phyloP scores from a whole-genome alignment of 2,113 vertebrate genomes.

The Prinia subflava region DNA sequence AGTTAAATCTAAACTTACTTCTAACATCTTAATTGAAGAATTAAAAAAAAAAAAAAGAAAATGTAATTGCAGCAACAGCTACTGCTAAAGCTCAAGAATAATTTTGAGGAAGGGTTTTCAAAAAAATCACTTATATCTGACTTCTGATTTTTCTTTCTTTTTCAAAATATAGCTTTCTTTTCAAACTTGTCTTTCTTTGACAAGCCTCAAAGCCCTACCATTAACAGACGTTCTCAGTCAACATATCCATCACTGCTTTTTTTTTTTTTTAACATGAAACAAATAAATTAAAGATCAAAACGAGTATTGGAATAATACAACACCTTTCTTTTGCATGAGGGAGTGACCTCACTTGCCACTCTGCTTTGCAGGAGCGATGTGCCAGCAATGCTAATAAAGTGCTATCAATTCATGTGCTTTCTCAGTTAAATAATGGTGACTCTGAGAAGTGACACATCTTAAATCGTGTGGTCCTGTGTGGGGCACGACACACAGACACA shows the following conservation, averaged over 20 bases:
- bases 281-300: slow-evolving; percentile 65
- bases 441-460: background rate
- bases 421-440: slow-evolving; percentile 23
- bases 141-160: slow-evolving; percentile 4
- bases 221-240: background rate
- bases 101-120: background rate
- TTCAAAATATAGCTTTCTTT: background rate
- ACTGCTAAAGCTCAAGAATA: background rate
- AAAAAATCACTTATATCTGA: background rate
- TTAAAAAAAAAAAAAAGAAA: background rate
- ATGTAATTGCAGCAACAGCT: background rate
- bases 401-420: slow-evolving; percentile 5
- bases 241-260: background rate
- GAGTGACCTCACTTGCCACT: slow-evolving; percentile 24
- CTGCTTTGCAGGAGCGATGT: background rate
- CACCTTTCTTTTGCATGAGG: slow-evolving; percentile 21
- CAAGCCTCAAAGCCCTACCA: background rate
- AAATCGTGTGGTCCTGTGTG: background rate
- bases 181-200: background rate
- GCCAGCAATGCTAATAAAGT: slow-evolving; percentile 47
- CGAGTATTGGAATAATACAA: background rate
- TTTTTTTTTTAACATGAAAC: background rate
- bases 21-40: background rate
- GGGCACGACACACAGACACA: background rate
- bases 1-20: background rate